These are phyloP conservation scores for Astropecten irregularis DNA, from an alignment of 53 echinoderm and acorn worm species.

Conservation along the genomic window DNA sequence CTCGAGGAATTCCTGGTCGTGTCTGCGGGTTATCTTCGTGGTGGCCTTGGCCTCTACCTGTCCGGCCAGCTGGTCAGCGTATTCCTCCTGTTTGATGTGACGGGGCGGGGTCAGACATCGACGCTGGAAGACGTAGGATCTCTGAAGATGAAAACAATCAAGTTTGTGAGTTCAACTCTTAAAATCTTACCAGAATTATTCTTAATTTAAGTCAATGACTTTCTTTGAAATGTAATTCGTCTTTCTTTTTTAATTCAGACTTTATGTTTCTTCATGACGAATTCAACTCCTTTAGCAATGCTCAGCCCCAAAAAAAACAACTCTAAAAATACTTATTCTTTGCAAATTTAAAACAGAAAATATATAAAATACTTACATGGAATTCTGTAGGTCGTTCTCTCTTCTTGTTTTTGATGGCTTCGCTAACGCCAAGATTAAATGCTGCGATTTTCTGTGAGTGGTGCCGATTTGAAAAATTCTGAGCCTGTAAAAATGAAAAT, in stretches of 20 bases:
- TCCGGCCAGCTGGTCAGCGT: slow-evolving; percentile 65
- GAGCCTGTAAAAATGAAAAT: slow-evolving; percentile 60
- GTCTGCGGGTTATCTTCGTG: slow-evolving; percentile 60
- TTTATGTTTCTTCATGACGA: neutral
- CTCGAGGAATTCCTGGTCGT: slow-evolving; percentile 90
- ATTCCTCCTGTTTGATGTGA: slow-evolving; percentile 87
- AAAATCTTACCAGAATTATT: no score
- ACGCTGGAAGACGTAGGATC: slow-evolving; percentile 92
- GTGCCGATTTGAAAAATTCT: slow-evolving; percentile 84
- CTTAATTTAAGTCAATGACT: no score
- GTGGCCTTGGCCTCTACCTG: slow-evolving; percentile 88
- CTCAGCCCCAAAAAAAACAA: no score
- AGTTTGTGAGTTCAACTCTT: neutral
- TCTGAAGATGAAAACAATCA: slow-evolving; percentile 46
- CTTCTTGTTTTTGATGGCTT: slow-evolving; percentile 90
- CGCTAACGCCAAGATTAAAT: slow-evolving; percentile 94
- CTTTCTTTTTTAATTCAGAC: no score
- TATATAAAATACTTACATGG: slow-evolving; percentile 97
- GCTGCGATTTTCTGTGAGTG: slow-evolving; percentile 96
- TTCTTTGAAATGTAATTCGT: neutral
- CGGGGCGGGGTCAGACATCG: slow-evolving; percentile 83
- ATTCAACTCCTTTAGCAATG: no score
- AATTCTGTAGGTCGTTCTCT: slow-evolving; percentile 88
- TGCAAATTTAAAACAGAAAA: no score
- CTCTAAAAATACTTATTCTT: no score